Percentiles rank a stretch among this genome's conserved stretches.
phyloP scores from a whole-genome alignment of 2,797 vertebrate genomes.

The Notolabrus celidotus region DNA sequence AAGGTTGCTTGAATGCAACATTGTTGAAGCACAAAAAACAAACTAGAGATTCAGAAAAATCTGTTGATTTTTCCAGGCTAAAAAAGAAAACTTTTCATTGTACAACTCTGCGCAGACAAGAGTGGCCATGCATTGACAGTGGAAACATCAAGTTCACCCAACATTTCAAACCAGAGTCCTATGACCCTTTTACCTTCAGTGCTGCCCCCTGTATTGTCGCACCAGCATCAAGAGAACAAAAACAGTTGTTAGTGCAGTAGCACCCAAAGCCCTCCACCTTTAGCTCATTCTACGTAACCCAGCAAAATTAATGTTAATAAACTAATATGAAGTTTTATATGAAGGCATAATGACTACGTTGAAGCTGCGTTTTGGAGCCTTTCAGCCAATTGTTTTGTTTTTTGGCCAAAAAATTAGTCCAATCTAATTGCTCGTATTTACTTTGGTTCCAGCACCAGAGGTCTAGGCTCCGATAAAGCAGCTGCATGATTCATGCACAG shows the following conservation, averaged over 20 bases:
- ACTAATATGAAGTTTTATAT: not conserved
- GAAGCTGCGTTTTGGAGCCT: not conserved
- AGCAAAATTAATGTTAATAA: constrained; percentile 16
- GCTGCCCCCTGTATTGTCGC: constrained; percentile 64
- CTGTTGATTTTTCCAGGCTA: constrained; percentile 9
- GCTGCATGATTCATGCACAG: constrained; percentile 1
- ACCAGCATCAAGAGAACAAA: constrained; percentile 76
- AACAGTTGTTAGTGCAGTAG: constrained; percentile 70
- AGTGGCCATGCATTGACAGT: constrained; percentile 68
- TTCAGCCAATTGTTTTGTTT: not conserved
- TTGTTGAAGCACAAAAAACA: not conserved
- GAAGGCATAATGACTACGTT: not conserved
- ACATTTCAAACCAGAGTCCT: constrained; percentile 54
- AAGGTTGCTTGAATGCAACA: not conserved
- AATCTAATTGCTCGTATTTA: not conserved
- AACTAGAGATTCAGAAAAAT: constrained; percentile 6
- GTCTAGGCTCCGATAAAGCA: not conserved
- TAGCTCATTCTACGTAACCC: constrained; percentile 4
- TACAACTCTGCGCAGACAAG: constrained; percentile 33
- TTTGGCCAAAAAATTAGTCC: not conserved
- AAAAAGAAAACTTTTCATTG: constrained; percentile 19
- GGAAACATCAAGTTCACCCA: constrained; percentile 52
- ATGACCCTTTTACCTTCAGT: constrained; percentile 78
- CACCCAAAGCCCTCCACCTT: constrained; percentile 15
- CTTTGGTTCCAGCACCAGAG: not conserved